Evolutionary conservation across 2,888 invertebrate species (phyloP), one percentile per base, ranked within the genome.

Genomic region (Mellilla xanthometata): DNA sequence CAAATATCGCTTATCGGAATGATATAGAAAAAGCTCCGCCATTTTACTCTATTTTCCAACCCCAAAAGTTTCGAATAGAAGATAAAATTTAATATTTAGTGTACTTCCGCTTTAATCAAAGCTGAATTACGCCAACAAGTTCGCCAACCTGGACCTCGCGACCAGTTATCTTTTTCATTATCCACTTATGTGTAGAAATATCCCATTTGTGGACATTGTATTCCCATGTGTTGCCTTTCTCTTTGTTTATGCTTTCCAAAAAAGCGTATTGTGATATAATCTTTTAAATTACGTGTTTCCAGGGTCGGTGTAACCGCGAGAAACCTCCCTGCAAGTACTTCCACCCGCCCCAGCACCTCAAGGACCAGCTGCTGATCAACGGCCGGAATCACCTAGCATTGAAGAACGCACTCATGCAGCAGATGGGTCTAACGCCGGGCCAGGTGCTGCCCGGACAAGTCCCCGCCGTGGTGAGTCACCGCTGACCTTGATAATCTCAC

Each of bases 291-390:
- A n/a, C 54, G 9, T 30, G 39, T 57, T 88, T 89, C 52, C 93
- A 99, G 99, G 99, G 99, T 82, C 98, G 99, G 91, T 99, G 99
- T 94, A 99, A 99, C 90, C 95, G 99, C 76, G 99, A 99, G 91
- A 99, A 99, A 88, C 99, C 99, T 62, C 99, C 99, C 75, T 99
- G 99, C 96, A 99, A 99, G 93, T 99, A 99, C 92, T 98, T 99
- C 92, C 99, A 99, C 92, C 99, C 99, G 68, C 99, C 99, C 67
- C 99, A 99, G 91, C 99, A 99, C 91, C 93, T 99, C 76, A 99
- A 99, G 93, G 99, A 99, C 92, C 99, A 99, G 93, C 93, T 99
- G 84, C 93, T 99, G 89, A 99, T 99, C 93, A 99, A 99, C 92
- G 99, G 99, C 65, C 93, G 99, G 82, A 99, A 99, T 93, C 99